A percentile compares a stretch with the other conserved stretches of the same genome.
These are phyloP conservation scores for Limnephilus auricula DNA, from an alignment of 2,888 invertebrate genomes.

Conservation along the genomic window DNA sequence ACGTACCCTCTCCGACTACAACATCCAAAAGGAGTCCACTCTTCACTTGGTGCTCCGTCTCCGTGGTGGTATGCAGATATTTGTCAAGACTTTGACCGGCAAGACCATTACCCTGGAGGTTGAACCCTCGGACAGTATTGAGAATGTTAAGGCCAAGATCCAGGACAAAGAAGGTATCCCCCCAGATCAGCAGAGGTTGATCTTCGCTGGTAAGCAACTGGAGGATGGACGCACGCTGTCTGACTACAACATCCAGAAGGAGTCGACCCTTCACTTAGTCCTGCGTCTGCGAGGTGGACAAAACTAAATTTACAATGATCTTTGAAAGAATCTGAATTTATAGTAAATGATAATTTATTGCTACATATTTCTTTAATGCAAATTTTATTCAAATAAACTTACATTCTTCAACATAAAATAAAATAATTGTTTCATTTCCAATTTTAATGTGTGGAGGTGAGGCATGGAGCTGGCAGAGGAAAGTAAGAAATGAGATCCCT, in stretches of 20 bases:
- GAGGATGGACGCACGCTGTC: constrained; percentile 96
- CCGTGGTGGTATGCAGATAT: constrained; percentile 84
- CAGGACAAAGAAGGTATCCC: constrained; percentile 81
- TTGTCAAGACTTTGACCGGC: constrained; percentile 79
- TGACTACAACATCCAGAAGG: constrained; percentile 96
- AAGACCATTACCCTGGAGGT: constrained; percentile 79
- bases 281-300: constrained; percentile 78
- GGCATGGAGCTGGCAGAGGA: too few relatives aligned
- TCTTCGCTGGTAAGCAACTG: constrained; percentile 96
- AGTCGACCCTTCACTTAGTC: constrained; percentile 76
- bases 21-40: constrained; percentile 79
- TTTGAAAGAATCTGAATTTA: not conserved
- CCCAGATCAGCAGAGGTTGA: constrained; percentile 91
- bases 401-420: not conserved
- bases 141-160: constrained; percentile 81
- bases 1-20: constrained; percentile 78
- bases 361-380: constrained; percentile 1
- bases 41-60: constrained; percentile 75
- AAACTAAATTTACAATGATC: not conserved
- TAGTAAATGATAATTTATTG: not conserved
- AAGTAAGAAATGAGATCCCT: too few relatives aligned
- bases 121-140: constrained; percentile 81
- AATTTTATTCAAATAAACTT: constrained; percentile 2
- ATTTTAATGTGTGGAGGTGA: too few relatives aligned
- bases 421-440: not conserved